A percentile compares a stretch with the other conserved stretches of the same genome.
phyloP scores from a whole-genome alignment of 2,797 vertebrate species.

The Rhinatrema bivittatum region DNA sequence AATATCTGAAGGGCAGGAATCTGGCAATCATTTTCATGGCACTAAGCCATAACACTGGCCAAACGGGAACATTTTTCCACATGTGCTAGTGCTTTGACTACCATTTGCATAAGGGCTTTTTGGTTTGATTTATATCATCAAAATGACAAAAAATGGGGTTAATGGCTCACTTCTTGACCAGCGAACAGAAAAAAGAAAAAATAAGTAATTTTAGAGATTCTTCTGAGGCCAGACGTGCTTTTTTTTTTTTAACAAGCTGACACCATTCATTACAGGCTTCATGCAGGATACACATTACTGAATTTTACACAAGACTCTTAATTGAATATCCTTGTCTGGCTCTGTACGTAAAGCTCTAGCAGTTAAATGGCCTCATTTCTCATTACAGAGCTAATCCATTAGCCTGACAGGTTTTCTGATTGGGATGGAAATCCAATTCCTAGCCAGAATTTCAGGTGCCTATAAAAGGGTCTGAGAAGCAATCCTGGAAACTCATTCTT shows the following conservation, averaged over 20 bases:
- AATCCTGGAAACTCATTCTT: no score
- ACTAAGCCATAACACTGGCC: no score
- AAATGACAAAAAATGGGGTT: no score
- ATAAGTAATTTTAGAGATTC: no score
- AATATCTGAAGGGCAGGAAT: no score
- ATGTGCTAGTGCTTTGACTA: no score
- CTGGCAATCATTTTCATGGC: no score
- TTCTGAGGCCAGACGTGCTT: constrained; percentile 9
- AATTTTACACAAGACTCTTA: constrained; percentile 19
- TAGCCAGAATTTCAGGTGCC: constrained; percentile 14
- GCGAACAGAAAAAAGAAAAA: no score
- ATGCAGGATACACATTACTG: constrained; percentile 16
- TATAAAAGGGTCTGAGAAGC: constrained; percentile 8
- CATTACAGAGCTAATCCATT: constrained; percentile 18
- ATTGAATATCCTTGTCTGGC: constrained; percentile 19
- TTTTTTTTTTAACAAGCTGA: constrained; percentile 13
- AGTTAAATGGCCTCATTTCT: constrained; percentile 16
- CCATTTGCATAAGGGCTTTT: no score
- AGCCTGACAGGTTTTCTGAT: constrained; percentile 13
- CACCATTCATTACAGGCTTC: constrained; percentile 12
- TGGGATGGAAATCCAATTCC: constrained; percentile 18
- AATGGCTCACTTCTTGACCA: no score
- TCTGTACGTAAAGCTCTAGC: constrained; percentile 9
- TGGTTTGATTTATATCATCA: no score
- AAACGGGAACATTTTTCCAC: no score